phyloP scores from a whole-genome alignment of 2,113 vertebrate genomes.

The Muntiacus reevesi region DNA sequence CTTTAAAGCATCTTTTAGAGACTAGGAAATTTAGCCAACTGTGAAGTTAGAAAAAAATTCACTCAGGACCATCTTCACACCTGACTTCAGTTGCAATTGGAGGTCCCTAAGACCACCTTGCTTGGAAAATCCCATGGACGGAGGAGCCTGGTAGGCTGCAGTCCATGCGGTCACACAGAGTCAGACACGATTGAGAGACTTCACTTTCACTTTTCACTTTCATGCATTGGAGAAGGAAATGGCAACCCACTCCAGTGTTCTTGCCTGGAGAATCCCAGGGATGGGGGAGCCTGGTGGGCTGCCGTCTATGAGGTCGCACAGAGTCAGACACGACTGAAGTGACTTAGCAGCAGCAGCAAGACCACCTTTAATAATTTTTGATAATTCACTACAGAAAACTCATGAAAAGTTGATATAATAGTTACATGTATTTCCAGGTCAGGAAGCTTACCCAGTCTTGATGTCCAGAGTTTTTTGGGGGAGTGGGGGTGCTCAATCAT shows the following conservation, averaged over 20 bases:
- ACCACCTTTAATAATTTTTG: neutral
- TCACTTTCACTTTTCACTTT: too few species aligned
- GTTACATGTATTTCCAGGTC: neutral
- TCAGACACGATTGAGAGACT: too few species aligned
- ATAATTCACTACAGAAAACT: neutral
- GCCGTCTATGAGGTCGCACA: too few species aligned
- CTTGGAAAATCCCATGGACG: too few species aligned
- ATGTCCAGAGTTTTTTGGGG: neutral
- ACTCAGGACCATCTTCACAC: neutral
- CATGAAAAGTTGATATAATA: neutral
- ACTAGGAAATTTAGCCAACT: neutral
- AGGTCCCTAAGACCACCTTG: neutral
- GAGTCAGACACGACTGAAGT: too few species aligned
- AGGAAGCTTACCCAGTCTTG: neutral
- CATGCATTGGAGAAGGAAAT: too few species aligned
- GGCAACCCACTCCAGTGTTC: too few species aligned
- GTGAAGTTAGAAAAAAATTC: neutral
- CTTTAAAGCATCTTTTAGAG: neutral
- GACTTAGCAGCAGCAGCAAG: too few species aligned
- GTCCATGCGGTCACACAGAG: too few species aligned
- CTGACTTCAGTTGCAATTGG: neutral
- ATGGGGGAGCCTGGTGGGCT: too few species aligned
- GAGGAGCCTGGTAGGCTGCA: too few species aligned
- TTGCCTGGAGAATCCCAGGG: too few species aligned
- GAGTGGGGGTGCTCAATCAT: rapidly evolving